Evolutionary conservation across 2,888 invertebrate genomes (phyloP), one percentile per base, ranked within the genome.

Genomic region (Pyralis farinalis): DNA sequence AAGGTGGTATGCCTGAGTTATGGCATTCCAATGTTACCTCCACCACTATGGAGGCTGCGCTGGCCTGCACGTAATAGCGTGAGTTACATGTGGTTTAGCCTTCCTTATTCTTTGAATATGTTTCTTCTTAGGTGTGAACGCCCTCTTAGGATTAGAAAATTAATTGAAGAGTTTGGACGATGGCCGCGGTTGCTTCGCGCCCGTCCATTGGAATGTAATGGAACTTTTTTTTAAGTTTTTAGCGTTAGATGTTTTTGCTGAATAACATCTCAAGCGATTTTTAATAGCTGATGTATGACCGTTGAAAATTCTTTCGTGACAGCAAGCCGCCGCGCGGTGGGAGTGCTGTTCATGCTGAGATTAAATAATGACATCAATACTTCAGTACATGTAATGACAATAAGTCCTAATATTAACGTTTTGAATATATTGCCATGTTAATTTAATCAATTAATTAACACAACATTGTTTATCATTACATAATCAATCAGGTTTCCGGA

Each of bases 11-110:
- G 79, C 73, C 79, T 79, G 83, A 86, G 79, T 84, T 87, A 86
- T 85, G 75, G 85, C 85, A 87, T 87, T 87, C 87, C 87, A 56
- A 84, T 78, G 79, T 77, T 76, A 69, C 83, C 84, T 77, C 83
- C 80, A 68, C 80, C 69, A 77, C 71, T 66, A 55, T 61, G 83
- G 86, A 85, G 83, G 86, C 86, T 85, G 85, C 54, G 74, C 58
- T 47, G 55, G 56, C 60, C 55, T 49, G 55, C 44, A 59, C 63
- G 67, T 70, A 69, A 68, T 67, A 64, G 60, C 63, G 67, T 68
- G 68, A 68, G 63, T 65, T 73, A 75, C 75, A 74, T 73, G 71
- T 71, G 73, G 71, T 76, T 75, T 76, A 70, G 72, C 72, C 60
- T 71, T 62, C 58, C 60, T 65, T 63, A 63, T 64, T 67, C 69